Evolutionary conservation across 2,113 vertebrate species (phyloP).

Genomic region (Cariama cristata): DNA sequence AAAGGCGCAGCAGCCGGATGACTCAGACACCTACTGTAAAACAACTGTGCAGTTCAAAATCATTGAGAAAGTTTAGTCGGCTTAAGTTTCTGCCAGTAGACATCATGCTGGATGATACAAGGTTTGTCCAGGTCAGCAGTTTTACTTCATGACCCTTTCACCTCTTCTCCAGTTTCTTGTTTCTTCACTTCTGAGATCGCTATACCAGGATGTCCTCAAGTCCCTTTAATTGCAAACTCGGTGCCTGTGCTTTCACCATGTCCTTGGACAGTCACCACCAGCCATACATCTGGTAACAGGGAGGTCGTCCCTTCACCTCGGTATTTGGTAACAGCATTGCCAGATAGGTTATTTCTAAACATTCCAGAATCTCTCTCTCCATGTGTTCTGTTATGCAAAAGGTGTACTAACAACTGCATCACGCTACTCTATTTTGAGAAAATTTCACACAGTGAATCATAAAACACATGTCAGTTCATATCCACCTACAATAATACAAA

Average conservation of each 20-base stretch:
- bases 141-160: not conserved
- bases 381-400: not conserved
- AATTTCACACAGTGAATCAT: not conserved
- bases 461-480: not conserved
- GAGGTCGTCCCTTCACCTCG: not conserved
- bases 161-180: not conserved
- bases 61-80: not conserved
- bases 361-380: not conserved
- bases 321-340: not conserved
- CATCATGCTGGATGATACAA: not conserved
- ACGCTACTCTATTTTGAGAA: not conserved
- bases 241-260: accelerated
- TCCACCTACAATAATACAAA: not conserved
- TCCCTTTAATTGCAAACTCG: not conserved
- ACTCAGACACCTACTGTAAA: not conserved
- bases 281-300: not conserved
- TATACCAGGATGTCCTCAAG: not conserved
- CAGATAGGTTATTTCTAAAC: not conserved
- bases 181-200: not conserved
- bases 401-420: not conserved
- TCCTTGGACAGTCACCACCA: not conserved
- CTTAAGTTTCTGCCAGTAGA: not conserved
- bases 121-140: not conserved
- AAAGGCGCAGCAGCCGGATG: not conserved
- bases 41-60: not conserved